Percentiles rank a stretch among this genome's conserved stretches.
Conservation (phyloP, 2,888 invertebrate species). For the Thymelicus acteon region DNA sequence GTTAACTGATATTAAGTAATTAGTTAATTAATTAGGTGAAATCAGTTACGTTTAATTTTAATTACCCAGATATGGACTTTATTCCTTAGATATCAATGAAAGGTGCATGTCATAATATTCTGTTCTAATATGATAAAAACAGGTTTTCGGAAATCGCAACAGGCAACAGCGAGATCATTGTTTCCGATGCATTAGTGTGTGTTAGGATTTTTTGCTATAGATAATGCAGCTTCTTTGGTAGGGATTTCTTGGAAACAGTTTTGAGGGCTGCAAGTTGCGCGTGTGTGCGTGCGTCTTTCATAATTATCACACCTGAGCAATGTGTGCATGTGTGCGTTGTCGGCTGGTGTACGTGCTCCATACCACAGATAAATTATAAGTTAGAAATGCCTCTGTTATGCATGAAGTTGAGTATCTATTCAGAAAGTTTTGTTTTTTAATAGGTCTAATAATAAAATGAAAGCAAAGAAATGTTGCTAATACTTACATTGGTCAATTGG, state of each 20-base stretch:
- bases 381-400: not conserved
- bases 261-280: conserved; percentile 41
- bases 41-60: too few species aligned
- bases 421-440: too few species aligned
- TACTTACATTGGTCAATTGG: too few species aligned
- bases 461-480: too few species aligned
- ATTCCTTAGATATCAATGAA: not conserved
- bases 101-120: conserved; percentile 8
- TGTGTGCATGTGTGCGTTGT: conserved; percentile 42
- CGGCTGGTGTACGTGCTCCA: conserved; percentile 12
- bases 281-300: conserved; percentile 33
- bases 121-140: conserved; percentile 10
- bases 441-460: too few species aligned
- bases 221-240: conserved; percentile 43
- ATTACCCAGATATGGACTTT: too few species aligned
- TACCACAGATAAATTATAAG: not conserved
- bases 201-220: conserved; percentile 61
- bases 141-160: conserved; percentile 41
- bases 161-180: conserved; percentile 50
- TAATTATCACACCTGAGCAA: conserved; percentile 22
- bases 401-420: too few species aligned
- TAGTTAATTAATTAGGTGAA: too few species aligned
- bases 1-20: too few species aligned
- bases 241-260: conserved; percentile 48
- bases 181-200: conserved; percentile 44